A percentile compares a stretch with the other conserved stretches of the same genome.
Evolutionary conservation across 2,797 vertebrate genomes (phyloP).

Genomic region (Limnodromus scolopaceus): DNA sequence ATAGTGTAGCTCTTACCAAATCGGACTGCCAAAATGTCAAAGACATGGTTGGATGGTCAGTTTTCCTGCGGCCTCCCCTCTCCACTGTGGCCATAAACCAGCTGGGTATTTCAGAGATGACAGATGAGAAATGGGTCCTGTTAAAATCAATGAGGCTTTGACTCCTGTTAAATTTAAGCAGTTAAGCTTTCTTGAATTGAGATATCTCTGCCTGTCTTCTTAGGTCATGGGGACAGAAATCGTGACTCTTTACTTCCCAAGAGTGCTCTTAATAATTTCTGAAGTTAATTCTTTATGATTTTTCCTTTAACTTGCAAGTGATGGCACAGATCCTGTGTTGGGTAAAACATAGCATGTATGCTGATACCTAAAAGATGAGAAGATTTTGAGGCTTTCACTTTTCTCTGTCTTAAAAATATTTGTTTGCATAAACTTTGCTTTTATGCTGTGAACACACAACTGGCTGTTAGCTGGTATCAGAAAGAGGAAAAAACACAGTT

Average conservation of each 20-base stretch:
- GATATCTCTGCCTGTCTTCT: neutral
- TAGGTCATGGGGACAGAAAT: neutral
- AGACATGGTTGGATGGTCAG: neutral
- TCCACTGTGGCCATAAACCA: neutral
- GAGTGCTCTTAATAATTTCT: neutral
- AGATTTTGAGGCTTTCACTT: neutral
- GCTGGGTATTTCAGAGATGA: neutral
- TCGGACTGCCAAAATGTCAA: neutral
- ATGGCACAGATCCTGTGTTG: neutral
- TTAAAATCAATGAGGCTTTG: neutral
- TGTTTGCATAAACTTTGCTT: neutral
- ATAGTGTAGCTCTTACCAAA: neutral
- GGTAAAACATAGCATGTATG: neutral
- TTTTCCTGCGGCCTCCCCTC: neutral
- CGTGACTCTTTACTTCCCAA: neutral
- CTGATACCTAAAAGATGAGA: neutral
- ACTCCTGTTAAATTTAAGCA: neutral
- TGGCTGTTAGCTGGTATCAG: neutral
- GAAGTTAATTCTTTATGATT: neutral
- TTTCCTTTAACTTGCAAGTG: neutral
- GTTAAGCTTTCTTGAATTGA: neutral
- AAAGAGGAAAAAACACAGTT: neutral
- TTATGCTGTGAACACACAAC: neutral
- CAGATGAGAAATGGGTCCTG: neutral
- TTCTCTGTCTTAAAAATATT: neutral